Conservation (phyloP, 2,113 vertebrate genomes). For the Propithecus coquereli region DNA sequence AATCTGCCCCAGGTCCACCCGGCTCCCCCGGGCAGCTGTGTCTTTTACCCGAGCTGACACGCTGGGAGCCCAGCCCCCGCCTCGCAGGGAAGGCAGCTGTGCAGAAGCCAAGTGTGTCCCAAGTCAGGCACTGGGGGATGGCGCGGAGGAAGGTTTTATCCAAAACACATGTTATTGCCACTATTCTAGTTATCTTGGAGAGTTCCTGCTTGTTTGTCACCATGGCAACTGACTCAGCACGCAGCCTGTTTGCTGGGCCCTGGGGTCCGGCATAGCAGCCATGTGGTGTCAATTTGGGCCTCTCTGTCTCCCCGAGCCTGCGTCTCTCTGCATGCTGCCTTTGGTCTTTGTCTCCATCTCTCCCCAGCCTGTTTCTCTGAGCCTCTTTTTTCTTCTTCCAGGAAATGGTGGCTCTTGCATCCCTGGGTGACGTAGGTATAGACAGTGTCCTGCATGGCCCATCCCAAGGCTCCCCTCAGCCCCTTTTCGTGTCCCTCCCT, state of each 20-base stretch:
- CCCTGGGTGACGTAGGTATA: background rate
- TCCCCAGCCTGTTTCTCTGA: background rate
- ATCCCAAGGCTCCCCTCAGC: no score
- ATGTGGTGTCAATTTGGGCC: slow-evolving; percentile 84
- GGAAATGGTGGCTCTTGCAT: background rate
- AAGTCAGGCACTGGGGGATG: background rate
- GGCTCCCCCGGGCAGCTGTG: background rate
- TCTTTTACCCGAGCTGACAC: background rate
- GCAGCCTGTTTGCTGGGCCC: slow-evolving; percentile 81
- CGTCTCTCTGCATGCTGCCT: background rate
- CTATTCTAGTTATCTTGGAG: slow-evolving; percentile 85
- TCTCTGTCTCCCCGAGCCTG: background rate
- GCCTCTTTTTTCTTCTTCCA: background rate
- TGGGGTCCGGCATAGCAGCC: slow-evolving; percentile 75
- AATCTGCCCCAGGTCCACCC: background rate
- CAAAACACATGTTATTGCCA: slow-evolving; percentile 84
- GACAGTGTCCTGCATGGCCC: background rate
- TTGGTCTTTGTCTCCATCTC: background rate
- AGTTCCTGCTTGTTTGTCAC: slow-evolving; percentile 86
- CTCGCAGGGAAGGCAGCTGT: slow-evolving; percentile 47
- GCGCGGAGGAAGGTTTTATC: slow-evolving; percentile 75
- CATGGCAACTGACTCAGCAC: slow-evolving; percentile 80
- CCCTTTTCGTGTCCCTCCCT: background rate
- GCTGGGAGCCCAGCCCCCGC: background rate
- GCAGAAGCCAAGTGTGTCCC: background rate